Percentiles rank a stretch among this genome's conserved stretches.
phyloP scores from a whole-genome alignment of 2,888 invertebrate genomes.

The Apocheima hispidaria region DNA sequence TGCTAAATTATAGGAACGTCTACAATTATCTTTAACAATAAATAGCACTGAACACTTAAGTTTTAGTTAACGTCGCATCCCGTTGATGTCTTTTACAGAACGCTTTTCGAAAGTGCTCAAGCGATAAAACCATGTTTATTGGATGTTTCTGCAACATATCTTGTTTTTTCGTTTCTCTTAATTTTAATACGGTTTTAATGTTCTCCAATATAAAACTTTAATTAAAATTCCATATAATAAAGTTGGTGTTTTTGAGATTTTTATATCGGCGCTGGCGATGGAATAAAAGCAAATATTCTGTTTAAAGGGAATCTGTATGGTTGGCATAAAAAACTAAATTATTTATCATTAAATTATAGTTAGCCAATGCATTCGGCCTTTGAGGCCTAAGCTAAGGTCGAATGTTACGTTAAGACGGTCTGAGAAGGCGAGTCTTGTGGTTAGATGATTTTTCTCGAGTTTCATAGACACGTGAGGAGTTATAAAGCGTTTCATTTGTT shows the following conservation, averaged over 20 bases:
- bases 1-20: not conserved
- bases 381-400: constrained; percentile 41
- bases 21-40: constrained; percentile 21
- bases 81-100: constrained; percentile 84
- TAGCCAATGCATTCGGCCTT: constrained; percentile 33
- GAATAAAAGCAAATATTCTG: constrained; percentile 19
- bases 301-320: constrained; percentile 32
- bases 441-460: constrained; percentile 33
- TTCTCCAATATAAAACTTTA: constrained; percentile 48
- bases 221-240: constrained; percentile 46
- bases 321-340: constrained; percentile 22
- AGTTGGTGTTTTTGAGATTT: constrained; percentile 38
- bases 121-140: constrained; percentile 68
- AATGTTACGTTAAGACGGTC: constrained; percentile 27
- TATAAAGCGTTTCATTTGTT: constrained; percentile 28
- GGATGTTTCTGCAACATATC: constrained; percentile 61
- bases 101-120: constrained; percentile 76
- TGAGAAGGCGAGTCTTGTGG: constrained; percentile 26
- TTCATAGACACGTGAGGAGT: constrained; percentile 32
- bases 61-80: constrained; percentile 51
- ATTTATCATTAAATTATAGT: constrained; percentile 25
- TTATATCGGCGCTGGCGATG: constrained; percentile 33
- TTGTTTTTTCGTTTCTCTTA: constrained; percentile 59
- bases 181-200: constrained; percentile 59
- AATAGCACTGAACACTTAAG: constrained; percentile 7